Conservation (phyloP, 2,797 vertebrate genomes). For the Poeciliopsis turneri region DNA sequence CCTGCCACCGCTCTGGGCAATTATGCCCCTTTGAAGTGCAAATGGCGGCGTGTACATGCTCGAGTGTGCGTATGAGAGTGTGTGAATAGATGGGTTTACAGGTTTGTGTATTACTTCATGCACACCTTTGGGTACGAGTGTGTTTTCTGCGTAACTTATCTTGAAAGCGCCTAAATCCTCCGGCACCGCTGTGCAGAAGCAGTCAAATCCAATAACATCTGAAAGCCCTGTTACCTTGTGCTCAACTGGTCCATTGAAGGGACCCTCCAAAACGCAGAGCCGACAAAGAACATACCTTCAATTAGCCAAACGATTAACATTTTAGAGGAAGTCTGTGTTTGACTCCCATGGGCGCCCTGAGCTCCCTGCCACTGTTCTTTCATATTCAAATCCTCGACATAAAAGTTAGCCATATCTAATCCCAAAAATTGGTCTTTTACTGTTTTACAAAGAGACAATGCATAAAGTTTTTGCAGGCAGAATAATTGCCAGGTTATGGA, state of each 20-base stretch:
- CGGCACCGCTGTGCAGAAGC: slow-evolving; percentile 66
- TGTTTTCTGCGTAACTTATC: slow-evolving; percentile 71
- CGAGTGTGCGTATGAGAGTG: slow-evolving; percentile 38
- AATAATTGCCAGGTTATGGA: slow-evolving; percentile 62
- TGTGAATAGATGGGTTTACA: slow-evolving; percentile 29
- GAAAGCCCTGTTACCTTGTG: slow-evolving; percentile 72
- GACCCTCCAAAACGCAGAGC: slow-evolving; percentile 72
- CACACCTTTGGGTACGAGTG: slow-evolving; percentile 49
- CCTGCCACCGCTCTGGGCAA: slow-evolving; percentile 74
- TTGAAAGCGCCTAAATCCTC: slow-evolving; percentile 77
- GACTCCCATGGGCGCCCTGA: slow-evolving; percentile 68
- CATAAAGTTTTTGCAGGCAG: slow-evolving; percentile 65
- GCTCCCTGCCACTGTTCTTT: slow-evolving; percentile 67
- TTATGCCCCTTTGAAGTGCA: slow-evolving; percentile 77
- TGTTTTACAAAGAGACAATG: slow-evolving; percentile 67
- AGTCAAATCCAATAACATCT: slow-evolving; percentile 81
- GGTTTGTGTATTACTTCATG: slow-evolving; percentile 35
- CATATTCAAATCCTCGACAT: slow-evolving; percentile 78
- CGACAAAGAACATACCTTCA: slow-evolving; percentile 81
- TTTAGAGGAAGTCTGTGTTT: slow-evolving; percentile 80
- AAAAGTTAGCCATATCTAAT: slow-evolving; percentile 77
- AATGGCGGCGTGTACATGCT: slow-evolving; percentile 60
- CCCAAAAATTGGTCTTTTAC: slow-evolving; percentile 73
- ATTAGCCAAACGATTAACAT: slow-evolving; percentile 81
- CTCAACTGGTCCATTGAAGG: slow-evolving; percentile 70